These are phyloP conservation scores for Patiria pectinifera DNA, from an alignment of 53 echinoderm and acorn worm species.

Conservation along the genomic window DNA sequence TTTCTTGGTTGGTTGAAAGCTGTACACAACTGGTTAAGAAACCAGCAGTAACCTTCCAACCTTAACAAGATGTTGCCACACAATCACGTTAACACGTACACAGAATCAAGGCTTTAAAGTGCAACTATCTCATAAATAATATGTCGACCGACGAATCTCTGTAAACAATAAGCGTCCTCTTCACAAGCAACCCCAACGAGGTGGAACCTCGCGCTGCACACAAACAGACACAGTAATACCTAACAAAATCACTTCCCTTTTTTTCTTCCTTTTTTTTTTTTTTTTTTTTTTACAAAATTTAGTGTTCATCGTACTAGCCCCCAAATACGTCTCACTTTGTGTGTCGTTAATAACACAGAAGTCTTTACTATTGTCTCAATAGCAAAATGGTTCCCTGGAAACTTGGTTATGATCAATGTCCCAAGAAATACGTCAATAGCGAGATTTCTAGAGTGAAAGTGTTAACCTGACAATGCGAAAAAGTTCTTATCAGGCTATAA, in stretches of 20 bases:
- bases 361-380: background rate
- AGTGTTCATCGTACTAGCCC: background rate
- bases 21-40: too few relatives aligned
- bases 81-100: background rate
- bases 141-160: conserved; percentile 19
- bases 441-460: too few relatives aligned
- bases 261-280: background rate
- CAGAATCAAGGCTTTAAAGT: conserved; percentile 36
- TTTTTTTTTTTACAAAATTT: conserved; percentile 33
- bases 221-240: conserved; percentile 34
- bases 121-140: conserved; percentile 59
- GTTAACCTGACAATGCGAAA: too few relatives aligned
- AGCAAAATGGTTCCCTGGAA: too few relatives aligned
- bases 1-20: too few relatives aligned
- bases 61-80: background rate
- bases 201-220: background rate
- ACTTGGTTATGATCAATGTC: too few relatives aligned
- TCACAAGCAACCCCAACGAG: background rate
- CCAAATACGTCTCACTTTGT: background rate
- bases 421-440: too few relatives aligned
- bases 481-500: background rate
- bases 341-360: background rate
- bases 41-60: too few relatives aligned
- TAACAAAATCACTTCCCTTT: background rate
- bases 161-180: background rate